Evolutionary conservation across 1,140 invertebrate species (phyloP), one percentile per base, ranked within the genome.

Genomic region (Solenopsis fugax): DNA sequence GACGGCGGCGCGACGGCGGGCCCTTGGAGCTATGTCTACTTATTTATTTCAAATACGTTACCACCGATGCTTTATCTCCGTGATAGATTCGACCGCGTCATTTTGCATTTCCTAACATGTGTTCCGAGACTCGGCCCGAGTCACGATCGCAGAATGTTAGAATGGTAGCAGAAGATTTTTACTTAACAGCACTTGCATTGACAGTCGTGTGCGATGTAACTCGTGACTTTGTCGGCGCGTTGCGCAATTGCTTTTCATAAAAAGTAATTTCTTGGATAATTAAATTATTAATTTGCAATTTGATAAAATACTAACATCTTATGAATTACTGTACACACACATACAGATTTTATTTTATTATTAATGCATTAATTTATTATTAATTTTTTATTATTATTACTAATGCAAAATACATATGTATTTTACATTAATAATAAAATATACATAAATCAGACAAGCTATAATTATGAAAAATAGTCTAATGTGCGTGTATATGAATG

Each of bases 71-170:
- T 71, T 60, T 82, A 82, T 82, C 65, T 58, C 13, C 62, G 48
- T 54, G 77, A 69, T 80, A 80, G 48, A 80, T 67, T 69, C 77
- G 34, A 18, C 62, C 48, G 48, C 13, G 77, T 69, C 67, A 69
- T 41, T 67, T 67, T 24, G 77, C 62, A 80, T 80, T 82, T 82
- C 50, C 52, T 48, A 82, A 82, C 78, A 82, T 48, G 16, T 82
- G 78, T 82, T 48, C 37, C 9, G 48, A 29, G 62, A 67, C 77
- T 67, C 62, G 58, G 45, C 48, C 34, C 77, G 29, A 45, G 52
- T 82, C 78, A 71, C 78, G 65, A 58, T 21, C 37, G 37, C 65
- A 29, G 29, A 29, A 29, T 37, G 37, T 72, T 58, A 48, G 52
- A 58, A 48, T 72, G 37, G 34, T 69, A 56, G 50, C 65, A 1